Percentiles rank a stretch among this genome's conserved stretches.
These are phyloP conservation scores for Xylocampa areola DNA, from an alignment of 2,888 invertebrate species.

Conservation along the genomic window DNA sequence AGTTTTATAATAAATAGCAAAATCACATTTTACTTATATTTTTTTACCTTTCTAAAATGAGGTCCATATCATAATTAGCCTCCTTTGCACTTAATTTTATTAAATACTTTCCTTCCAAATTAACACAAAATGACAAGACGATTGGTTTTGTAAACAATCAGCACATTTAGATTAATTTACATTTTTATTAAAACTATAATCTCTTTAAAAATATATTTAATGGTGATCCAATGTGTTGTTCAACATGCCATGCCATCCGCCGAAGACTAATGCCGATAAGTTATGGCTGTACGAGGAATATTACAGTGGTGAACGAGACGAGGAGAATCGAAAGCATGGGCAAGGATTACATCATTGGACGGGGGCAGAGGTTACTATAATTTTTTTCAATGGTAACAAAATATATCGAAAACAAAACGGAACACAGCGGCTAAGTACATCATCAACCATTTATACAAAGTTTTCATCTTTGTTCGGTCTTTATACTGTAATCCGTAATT, in stretches of 20 bases:
- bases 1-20: neutral
- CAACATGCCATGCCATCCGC: constrained; percentile 46
- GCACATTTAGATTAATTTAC: constrained; percentile 6
- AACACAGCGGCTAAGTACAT: too few species aligned
- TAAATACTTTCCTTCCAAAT: neutral
- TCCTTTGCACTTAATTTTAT: neutral
- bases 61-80: constrained; percentile 5
- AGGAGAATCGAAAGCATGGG: constrained; percentile 57
- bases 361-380: constrained; percentile 71
- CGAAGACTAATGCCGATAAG: constrained; percentile 59
- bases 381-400: neutral
- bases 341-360: constrained; percentile 74
- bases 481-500: too few species aligned
- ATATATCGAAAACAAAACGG: too few species aligned
- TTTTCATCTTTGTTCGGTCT: too few species aligned
- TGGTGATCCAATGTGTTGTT: neutral
- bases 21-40: too few species aligned
- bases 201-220: neutral
- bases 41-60: too few species aligned
- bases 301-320: constrained; percentile 77
- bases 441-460: too few species aligned
- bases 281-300: constrained; percentile 74
- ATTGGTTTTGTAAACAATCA: constrained; percentile 1
- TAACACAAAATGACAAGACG: constrained; percentile 7
- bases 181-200: neutral